phyloP scores from a whole-genome alignment of 2,888 invertebrate genomes.

The Nomada hirtipes region DNA sequence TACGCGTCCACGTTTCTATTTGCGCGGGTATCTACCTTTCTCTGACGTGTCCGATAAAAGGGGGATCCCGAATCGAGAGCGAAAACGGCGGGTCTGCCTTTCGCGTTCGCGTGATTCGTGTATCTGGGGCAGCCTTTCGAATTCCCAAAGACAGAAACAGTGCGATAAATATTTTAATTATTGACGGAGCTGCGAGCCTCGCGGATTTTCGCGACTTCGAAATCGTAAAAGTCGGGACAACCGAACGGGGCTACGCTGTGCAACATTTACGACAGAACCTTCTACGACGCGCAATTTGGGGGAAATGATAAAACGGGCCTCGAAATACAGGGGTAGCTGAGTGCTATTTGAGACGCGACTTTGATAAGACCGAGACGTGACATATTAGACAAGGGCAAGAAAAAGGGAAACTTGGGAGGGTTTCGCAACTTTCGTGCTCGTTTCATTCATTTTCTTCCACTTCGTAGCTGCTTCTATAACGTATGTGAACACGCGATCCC shows the following conservation, averaged over 20 bases:
- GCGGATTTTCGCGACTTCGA: conserved; percentile 26
- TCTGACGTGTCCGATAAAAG: conserved; percentile 49
- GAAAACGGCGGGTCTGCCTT: conserved; percentile 2
- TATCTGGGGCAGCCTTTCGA: background rate
- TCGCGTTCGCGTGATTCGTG: background rate
- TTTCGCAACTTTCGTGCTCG: conserved; percentile 47
- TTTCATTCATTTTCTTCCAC: conserved; percentile 41
- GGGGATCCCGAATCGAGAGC: conserved; percentile 41
- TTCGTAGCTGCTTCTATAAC: conserved; percentile 16
- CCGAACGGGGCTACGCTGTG: background rate
- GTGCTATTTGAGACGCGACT: conserved; percentile 14
- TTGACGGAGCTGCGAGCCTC: background rate
- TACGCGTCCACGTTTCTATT: background rate
- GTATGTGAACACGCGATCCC: conserved; percentile 51
- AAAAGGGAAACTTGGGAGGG: conserved; percentile 3
- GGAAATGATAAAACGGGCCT: conserved; percentile 27
- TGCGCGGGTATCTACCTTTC: conserved; percentile 10
- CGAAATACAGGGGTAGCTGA: no score
- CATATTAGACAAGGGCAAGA: background rate
- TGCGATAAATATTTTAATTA: conserved; percentile 7
- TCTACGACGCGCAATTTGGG: conserved; percentile 10
- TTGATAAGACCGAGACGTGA: conserved; percentile 15
- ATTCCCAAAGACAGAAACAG: no score
- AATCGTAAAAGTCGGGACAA: conserved; percentile 18
- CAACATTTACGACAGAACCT: conserved; percentile 11